Evolutionary conservation across 2,797 vertebrate genomes (phyloP).

Genomic region (Benthosema pterotum): DNA sequence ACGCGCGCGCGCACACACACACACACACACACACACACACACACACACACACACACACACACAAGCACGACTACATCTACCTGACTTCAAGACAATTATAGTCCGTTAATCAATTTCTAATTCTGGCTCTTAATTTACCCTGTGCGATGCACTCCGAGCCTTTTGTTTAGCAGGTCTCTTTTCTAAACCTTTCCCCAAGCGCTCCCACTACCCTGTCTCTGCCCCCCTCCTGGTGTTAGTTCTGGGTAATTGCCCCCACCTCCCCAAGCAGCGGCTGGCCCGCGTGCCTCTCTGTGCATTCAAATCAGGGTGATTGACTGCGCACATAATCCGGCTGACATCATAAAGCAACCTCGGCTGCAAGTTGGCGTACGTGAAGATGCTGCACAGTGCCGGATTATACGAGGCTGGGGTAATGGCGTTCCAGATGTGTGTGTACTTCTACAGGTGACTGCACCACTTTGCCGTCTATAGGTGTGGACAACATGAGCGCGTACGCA

Average conservation of each 20-base stretch:
- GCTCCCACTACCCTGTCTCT: constrained; percentile 26
- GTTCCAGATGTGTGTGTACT: constrained; percentile 45
- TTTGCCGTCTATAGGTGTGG: constrained; percentile 17
- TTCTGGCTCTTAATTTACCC: constrained; percentile 32
- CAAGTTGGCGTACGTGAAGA: constrained; percentile 13
- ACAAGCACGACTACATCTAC: background rate
- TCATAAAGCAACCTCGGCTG: constrained; percentile 33
- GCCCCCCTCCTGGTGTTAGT: constrained; percentile 40
- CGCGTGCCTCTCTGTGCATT: constrained; percentile 37
- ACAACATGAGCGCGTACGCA: background rate
- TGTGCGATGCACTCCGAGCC: constrained; percentile 10
- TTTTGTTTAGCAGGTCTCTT: constrained; percentile 22
- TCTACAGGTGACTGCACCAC: constrained; percentile 38
- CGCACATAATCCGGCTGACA: constrained; percentile 39
- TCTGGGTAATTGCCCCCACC: constrained; percentile 59
- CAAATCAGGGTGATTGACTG: constrained; percentile 46
- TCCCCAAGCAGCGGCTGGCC: constrained; percentile 39
- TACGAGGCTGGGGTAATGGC: constrained; percentile 6
- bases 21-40: constrained; percentile 1
- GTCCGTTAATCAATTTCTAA: constrained; percentile 39
- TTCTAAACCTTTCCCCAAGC: constrained; percentile 29
- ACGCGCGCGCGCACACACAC: constrained; percentile 3
- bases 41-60: background rate
- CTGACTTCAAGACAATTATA: constrained; percentile 1
- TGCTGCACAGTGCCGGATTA: constrained; percentile 16